Evolutionary conservation across 2,888 invertebrate species (phyloP), one percentile per base, ranked within the genome.

Genomic region (Lycocerus yunnanus): DNA sequence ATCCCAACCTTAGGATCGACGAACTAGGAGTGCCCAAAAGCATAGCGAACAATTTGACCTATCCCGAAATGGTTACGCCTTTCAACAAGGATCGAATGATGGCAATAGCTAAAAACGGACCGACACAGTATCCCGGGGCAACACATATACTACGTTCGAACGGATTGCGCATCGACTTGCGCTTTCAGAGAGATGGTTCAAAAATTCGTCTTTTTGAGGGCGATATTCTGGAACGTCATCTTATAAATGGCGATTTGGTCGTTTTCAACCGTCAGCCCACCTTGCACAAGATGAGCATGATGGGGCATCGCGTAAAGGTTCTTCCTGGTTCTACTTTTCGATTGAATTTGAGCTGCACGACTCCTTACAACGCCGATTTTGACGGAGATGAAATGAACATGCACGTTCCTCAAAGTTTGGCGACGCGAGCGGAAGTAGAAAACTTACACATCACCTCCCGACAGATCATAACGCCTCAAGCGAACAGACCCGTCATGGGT

Each of bases 351-450:
- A 93, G 93, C 87, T 92, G 99, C 84, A 99, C 99, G 0, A 98
- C 99, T n/a, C 99, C 98, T 0, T 99, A 99, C 88, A 99, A 99
- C 86, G 99, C 99, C 80, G 99, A 99, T 91, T 99, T 99, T 89
- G 99, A 99, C 85, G 99, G 99, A 1, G 99, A 99, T 85, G 99
- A 99, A 90, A 99, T 99, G 99, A 99, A 99, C 86, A n/a, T n/a
- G n/a, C n/a, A n/a, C n/a, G n/a, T n/a, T n/a, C n/a, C n/a, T n/a
- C n/a, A n/a, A n/a, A n/a, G n/a, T n/a, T n/a, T n/a, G n/a, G n/a
- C n/a, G n/a, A n/a, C n/a, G n/a, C n/a, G n/a, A n/a, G n/a, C n/a
- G n/a, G n/a, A n/a, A n/a, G n/a, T n/a, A n/a, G n/a, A n/a, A n/a
- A n/a, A n/a, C n/a, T n/a, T n/a, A n/a, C n/a, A n/a, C n/a, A n/a